Percentiles rank a stretch among this genome's conserved stretches.
phyloP scores from a whole-genome alignment of 2,888 invertebrate genomes.

The Himalopsyche tibetana region DNA sequence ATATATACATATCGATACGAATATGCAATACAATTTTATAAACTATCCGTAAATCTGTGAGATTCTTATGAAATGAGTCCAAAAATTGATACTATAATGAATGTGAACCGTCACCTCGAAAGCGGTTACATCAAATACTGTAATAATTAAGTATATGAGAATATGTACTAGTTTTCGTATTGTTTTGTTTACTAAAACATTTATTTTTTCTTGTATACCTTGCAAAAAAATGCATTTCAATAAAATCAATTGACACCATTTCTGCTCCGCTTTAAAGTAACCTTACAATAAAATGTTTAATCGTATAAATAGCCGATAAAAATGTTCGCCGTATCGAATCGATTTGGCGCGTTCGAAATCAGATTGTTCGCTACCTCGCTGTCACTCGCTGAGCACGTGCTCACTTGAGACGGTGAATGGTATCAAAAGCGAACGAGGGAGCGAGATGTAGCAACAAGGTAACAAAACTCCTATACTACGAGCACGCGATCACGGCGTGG shows the following conservation, averaged over 20 bases:
- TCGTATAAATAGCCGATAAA: constrained; percentile 39
- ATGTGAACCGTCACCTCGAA: too few relatives aligned
- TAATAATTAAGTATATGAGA: too few relatives aligned
- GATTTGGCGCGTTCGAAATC: constrained; percentile 44
- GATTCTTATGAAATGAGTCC: too few relatives aligned
- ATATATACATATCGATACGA: too few relatives aligned
- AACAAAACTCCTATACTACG: constrained; percentile 53
- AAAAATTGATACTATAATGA: too few relatives aligned
- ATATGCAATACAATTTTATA: too few relatives aligned
- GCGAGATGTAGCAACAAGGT: constrained; percentile 49
- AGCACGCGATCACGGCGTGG: constrained; percentile 58
- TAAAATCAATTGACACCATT: neutral
- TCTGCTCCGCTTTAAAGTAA: neutral
- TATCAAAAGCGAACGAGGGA: constrained; percentile 8
- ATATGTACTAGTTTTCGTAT: too few relatives aligned
- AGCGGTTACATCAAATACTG: too few relatives aligned
- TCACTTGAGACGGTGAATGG: constrained; percentile 55
- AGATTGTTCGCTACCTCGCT: constrained; percentile 45
- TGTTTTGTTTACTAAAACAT: too few relatives aligned
- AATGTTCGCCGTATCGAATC: constrained; percentile 41
- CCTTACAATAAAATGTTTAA: neutral
- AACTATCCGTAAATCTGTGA: too few relatives aligned
- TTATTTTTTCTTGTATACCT: too few relatives aligned
- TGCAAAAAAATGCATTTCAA: neutral
- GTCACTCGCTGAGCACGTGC: constrained; percentile 52